phyloP scores from a whole-genome alignment of 2,797 vertebrate genomes.

The Tachyglossus aculeatus region DNA sequence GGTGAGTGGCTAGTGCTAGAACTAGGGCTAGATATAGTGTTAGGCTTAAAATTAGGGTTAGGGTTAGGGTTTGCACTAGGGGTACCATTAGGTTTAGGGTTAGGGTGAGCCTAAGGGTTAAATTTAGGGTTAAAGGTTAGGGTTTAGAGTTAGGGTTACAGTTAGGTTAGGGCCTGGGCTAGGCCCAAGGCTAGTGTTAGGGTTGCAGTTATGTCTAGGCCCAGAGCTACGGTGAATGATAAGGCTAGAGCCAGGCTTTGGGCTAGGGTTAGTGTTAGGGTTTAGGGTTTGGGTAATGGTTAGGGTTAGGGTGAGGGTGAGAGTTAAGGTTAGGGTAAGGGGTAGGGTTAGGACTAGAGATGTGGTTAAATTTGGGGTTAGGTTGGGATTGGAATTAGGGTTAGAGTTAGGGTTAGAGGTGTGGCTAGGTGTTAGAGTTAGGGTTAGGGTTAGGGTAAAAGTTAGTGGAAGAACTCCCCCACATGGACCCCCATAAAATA shows the following conservation, averaged over 20 bases:
- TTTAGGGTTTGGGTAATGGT: no score
- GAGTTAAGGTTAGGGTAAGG: not conserved
- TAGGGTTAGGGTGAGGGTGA: not conserved
- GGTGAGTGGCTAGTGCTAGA: no score
- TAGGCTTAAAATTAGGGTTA: not conserved
- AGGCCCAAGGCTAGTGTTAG: no score
- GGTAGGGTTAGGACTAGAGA: not conserved
- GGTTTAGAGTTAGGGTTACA: not conserved
- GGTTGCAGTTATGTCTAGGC: no score
- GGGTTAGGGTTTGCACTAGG: no score
- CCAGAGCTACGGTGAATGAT: no score
- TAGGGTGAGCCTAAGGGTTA: not conserved
- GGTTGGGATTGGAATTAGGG: not conserved
- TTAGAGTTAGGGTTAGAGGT: not conserved
- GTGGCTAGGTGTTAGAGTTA: slow-evolving; percentile 40
- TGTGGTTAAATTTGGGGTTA: no score
- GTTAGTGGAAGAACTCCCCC: no score
- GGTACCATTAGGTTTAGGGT: not conserved
- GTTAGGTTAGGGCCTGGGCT: not conserved
- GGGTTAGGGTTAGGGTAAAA: slow-evolving; percentile 28
- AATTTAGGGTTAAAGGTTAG: not conserved
- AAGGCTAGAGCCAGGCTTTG: not conserved
- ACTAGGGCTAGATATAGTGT: not conserved
- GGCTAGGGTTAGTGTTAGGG: not conserved
- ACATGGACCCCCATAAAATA: no score